These are phyloP conservation scores for Lysiphlebus fabarum DNA, from an alignment of 1,140 invertebrate genomes.

Conservation along the genomic window DNA sequence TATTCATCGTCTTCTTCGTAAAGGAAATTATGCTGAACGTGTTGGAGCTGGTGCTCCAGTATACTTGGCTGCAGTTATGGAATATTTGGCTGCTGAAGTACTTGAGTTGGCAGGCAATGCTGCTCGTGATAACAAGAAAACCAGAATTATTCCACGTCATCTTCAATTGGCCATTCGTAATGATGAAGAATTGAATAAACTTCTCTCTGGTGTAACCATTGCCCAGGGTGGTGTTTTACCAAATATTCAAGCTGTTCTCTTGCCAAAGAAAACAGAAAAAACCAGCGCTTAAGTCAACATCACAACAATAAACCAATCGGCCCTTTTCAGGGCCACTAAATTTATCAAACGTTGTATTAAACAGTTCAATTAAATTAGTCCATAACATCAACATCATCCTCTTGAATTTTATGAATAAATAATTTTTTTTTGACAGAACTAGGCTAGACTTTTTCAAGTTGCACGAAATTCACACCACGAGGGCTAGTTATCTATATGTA, in stretches of 20 bases:
- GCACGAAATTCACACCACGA: too few species aligned
- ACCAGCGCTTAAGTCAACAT: neutral
- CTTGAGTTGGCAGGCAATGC: slow-evolving; percentile 4
- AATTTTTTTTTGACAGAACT: too few species aligned
- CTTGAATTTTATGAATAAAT: too few species aligned
- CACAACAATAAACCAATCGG: neutral
- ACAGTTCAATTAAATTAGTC: neutral
- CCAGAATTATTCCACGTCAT: slow-evolving; percentile 4
- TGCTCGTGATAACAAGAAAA: slow-evolving; percentile 9
- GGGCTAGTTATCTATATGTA: too few species aligned
- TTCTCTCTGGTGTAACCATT: neutral
- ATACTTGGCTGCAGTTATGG: slow-evolving; percentile 3
- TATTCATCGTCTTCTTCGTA: slow-evolving; percentile 5
- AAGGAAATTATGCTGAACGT: slow-evolving; percentile 2
- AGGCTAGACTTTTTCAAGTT: too few species aligned
- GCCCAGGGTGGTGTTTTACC: slow-evolving; percentile 1
- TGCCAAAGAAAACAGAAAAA: neutral
- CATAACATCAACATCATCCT: too few species aligned
- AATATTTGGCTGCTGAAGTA: slow-evolving; percentile 7
- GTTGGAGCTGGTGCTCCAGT: slow-evolving; percentile 7
- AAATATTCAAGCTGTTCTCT: slow-evolving; percentile 3
- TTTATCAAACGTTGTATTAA: neutral
- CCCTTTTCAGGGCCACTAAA: slow-evolving; percentile 8
- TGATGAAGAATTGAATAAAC: slow-evolving; percentile 2
- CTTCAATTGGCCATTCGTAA: slow-evolving; percentile 7